Percentiles rank a stretch among this genome's conserved stretches.
Conservation (phyloP, 2,113 vertebrate genomes). For the Cygnus buccinator region DNA sequence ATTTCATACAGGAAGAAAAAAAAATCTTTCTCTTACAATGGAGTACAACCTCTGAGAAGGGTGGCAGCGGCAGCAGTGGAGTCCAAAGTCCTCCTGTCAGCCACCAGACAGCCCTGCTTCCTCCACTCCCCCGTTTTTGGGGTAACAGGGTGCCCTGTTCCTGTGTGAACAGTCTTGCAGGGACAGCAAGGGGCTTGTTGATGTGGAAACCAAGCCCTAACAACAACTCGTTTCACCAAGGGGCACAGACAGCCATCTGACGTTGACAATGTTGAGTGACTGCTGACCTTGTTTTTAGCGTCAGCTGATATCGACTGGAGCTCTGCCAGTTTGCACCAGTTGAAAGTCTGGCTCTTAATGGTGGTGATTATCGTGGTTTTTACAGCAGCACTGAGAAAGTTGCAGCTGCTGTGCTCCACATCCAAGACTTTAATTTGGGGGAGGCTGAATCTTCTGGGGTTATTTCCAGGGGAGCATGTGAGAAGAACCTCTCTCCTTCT, state of each 20-base stretch:
- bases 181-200: background rate
- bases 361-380: constrained; percentile 8
- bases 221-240: constrained; percentile 38
- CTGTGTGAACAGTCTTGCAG: background rate
- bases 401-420: background rate
- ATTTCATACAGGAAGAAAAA: background rate
- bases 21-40: background rate
- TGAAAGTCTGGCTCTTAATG: constrained; percentile 42
- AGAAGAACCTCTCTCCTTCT: background rate
- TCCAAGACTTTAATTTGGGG: background rate
- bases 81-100: background rate
- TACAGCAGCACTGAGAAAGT: background rate
- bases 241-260: constrained; percentile 34
- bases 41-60: background rate
- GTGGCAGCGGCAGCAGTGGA: background rate
- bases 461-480: background rate
- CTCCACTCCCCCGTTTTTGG: background rate
- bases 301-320: constrained; percentile 58
- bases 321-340: constrained; percentile 59
- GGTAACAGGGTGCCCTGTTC: background rate
- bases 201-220: constrained; percentile 3
- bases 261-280: constrained; percentile 32
- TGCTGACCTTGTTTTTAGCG: constrained; percentile 50
- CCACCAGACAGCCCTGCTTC: background rate
- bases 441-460: background rate